Conservation (phyloP, 1,140 invertebrate species). For the Ceratosolen fusciceps region DNA sequence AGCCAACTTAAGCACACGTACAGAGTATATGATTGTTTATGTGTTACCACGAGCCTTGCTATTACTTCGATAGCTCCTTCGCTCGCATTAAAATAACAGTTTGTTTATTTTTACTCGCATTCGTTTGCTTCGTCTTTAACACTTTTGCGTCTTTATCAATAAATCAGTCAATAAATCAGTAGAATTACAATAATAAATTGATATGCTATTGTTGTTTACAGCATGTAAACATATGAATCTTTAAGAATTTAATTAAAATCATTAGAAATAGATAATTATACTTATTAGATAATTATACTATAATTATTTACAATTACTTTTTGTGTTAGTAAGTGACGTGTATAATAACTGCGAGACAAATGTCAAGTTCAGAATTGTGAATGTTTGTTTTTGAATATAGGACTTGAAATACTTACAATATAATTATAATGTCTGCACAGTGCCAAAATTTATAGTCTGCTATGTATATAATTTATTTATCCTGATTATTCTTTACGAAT, state of each 20-base stretch:
- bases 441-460: slow-evolving; percentile 1
- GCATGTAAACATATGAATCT: no score
- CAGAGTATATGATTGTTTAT: not conserved
- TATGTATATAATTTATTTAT: not conserved
- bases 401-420: slow-evolving; percentile 3
- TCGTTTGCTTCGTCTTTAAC: slow-evolving; percentile 31
- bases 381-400: slow-evolving; percentile 32
- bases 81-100: slow-evolving; percentile 2
- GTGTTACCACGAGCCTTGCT: not conserved
- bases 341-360: slow-evolving; percentile 10
- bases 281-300: not conserved
- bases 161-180: no score
- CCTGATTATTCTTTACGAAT: not conserved
- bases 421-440: slow-evolving; percentile 28
- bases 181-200: no score
- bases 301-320: not conserved
- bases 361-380: slow-evolving; percentile 20
- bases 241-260: not conserved
- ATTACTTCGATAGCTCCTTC: not conserved
- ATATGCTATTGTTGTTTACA: no score
- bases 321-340: no score
- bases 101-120: not conserved
- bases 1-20: slow-evolving; percentile 30
- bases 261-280: not conserved
- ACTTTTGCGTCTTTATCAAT: no score